Base-by-base conservation (phyloP, 2,113 vertebrate species). In the Periophthalmus modestus region DNA sequence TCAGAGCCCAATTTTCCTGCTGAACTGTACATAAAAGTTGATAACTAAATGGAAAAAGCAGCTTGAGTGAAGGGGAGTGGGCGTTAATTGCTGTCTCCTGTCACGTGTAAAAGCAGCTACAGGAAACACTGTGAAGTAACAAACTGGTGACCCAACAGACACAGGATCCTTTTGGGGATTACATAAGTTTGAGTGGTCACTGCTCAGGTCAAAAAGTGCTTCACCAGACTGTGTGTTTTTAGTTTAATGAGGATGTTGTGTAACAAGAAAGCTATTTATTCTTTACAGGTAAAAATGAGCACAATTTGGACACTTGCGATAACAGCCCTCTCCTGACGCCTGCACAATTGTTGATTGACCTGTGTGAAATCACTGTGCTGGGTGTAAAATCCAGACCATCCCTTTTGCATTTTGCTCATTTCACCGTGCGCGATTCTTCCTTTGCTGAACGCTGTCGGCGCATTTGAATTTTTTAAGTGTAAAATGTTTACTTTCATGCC, bases 381-480 rank as follows among this genome's bases (percentile, higher is more conserved):
- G 24, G 23, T 33, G 33, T 34, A 12, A 39, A 58, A 66, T 46
- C 23, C 47, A 4, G 9, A 50, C n/a, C 43, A 43, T 19, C 21
- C 43, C 3, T 11, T n/a, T n/a, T 46, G 24, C 28, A 33, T 34
- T 68, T 70, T 33, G n/a, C 47, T 54, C 12, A 21, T 55, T 63
- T 21, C 19, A 68, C 71, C 28, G 7, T 34, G 59, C 28, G 14
- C 7, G 18, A 47, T 21, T 77, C 43, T 66, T 21, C 21, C 1
- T 61, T 15, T 72, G 54, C 72, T n/a, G 12, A 43, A 36, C 61
- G 69, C 68, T 52, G 73, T 43, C 75, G 14, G 48, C 18, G 59
- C 34, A 52, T 74, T 82, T 85, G 52, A 87, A 88, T 77, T 75
- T 87, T 84, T 85, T 59, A 85, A 65, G 5, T 68, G 52, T 62